Conservation (phyloP, 2,888 invertebrate genomes). For the Clanis bilineata region DNA sequence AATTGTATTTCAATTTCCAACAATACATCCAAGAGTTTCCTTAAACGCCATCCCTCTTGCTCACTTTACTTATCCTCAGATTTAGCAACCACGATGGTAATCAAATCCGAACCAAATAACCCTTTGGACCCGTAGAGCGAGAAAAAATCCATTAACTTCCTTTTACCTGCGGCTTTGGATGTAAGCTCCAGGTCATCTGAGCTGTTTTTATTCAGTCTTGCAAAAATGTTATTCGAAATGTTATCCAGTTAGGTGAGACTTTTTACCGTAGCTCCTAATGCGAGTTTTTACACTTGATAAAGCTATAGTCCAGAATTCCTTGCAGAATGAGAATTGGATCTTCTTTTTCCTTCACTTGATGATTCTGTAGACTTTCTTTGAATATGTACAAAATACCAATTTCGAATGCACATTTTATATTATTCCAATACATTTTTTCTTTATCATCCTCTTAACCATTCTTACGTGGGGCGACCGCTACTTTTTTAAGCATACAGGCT, state of each 20-base stretch:
- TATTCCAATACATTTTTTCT: too few species aligned
- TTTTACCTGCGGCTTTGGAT: constrained; percentile 11
- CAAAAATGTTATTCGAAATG: constrained; percentile 8
- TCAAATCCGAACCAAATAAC: constrained; percentile 40
- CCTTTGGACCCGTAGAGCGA: constrained; percentile 32
- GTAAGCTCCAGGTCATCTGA: constrained; percentile 4
- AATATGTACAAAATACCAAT: too few species aligned
- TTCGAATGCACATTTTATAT: not conserved
- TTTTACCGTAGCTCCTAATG: not conserved
- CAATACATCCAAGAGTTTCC: constrained; percentile 3
- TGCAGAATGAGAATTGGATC: too few species aligned
- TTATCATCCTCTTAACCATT: too few species aligned
- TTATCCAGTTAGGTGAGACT: not conserved
- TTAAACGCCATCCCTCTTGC: not conserved
- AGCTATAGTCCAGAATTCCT: not conserved
- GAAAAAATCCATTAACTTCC: constrained; percentile 36
- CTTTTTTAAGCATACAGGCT: too few species aligned
- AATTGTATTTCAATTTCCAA: not conserved
- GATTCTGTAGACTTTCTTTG: too few species aligned
- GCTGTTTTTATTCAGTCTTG: constrained; percentile 1
- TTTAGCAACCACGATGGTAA: constrained; percentile 43
- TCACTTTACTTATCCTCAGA: constrained; percentile 33
- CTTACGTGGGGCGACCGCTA: too few species aligned
- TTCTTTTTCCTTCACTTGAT: too few species aligned
- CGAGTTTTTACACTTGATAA: not conserved